phyloP scores from a whole-genome alignment of 1,140 invertebrate species.

The Drosophila biarmipes region DNA sequence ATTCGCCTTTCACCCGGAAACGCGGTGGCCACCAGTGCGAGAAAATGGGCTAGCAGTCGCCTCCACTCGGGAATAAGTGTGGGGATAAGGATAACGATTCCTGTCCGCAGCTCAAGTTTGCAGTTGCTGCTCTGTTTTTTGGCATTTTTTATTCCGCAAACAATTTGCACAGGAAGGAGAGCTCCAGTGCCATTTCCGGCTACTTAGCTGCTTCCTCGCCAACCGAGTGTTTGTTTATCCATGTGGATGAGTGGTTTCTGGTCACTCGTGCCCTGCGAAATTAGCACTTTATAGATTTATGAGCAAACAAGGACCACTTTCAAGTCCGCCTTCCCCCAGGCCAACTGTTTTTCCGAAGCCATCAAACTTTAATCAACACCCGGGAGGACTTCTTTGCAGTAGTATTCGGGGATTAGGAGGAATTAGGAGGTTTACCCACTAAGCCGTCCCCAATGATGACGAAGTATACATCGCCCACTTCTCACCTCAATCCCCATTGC shows the following conservation, averaged over 20 bases:
- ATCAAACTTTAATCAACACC: slow-evolving; percentile 51
- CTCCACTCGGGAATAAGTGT: slow-evolving; percentile 9
- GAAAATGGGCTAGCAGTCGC: slow-evolving; percentile 35
- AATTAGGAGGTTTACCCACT: slow-evolving; percentile 24
- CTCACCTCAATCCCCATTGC: slow-evolving; percentile 11
- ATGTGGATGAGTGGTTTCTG: slow-evolving; percentile 14
- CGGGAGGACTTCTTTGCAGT: slow-evolving; percentile 11
- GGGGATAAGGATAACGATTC: slow-evolving; percentile 31
- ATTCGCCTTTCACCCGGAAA: slow-evolving; percentile 45
- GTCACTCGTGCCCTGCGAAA: slow-evolving; percentile 42
- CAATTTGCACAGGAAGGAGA: slow-evolving; percentile 54
- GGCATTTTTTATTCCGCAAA: slow-evolving; percentile 28
- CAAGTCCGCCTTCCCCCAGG: background rate
- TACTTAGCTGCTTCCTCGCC: slow-evolving; percentile 50
- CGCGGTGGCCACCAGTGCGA: slow-evolving; percentile 50
- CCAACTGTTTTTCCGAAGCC: slow-evolving; percentile 37
- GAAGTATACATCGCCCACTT: slow-evolving; percentile 2
- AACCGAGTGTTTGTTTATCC: slow-evolving; percentile 10
- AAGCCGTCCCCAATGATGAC: slow-evolving; percentile 35
- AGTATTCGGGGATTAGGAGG: slow-evolving; percentile 15
- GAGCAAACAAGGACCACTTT: slow-evolving; percentile 30
- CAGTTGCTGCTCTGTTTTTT: slow-evolving; percentile 29
- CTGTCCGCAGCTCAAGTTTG: slow-evolving; percentile 44
- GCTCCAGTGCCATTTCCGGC: slow-evolving; percentile 61
- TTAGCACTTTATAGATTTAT: slow-evolving; percentile 69